These are phyloP conservation scores for Forbesichthys papilliferus DNA, from an alignment of 2,113 vertebrate species.

Conservation along the genomic window DNA sequence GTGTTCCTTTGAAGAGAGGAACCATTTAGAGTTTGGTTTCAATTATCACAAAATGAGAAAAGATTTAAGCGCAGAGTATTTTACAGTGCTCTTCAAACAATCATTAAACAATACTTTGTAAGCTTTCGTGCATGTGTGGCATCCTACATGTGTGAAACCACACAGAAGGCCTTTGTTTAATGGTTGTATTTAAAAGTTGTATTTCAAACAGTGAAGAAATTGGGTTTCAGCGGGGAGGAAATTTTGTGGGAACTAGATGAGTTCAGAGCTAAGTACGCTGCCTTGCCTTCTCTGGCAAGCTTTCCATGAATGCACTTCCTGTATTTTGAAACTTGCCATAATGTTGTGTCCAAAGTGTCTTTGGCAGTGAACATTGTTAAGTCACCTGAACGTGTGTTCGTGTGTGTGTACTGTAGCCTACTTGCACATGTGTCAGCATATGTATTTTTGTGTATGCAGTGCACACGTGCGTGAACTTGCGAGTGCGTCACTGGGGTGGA, in stretches of 20 bases:
- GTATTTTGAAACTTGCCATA: constrained; percentile 45
- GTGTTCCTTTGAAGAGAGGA: constrained; percentile 37
- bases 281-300: constrained; percentile 46
- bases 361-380: constrained; percentile 53
- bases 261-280: constrained; percentile 51
- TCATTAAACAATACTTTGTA: constrained; percentile 23
- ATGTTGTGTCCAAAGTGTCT: constrained; percentile 45
- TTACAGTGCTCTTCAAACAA: constrained; percentile 44
- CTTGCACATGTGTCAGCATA: not conserved
- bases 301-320: constrained; percentile 41
- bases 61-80: constrained; percentile 37
- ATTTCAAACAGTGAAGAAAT: no score
- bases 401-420: not conserved
- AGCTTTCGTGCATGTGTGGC: constrained; percentile 40
- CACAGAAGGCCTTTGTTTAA: no score
- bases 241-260: constrained; percentile 16
- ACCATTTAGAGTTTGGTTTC: constrained; percentile 42
- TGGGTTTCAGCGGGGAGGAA: no score
- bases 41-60: constrained; percentile 49
- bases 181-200: no score
- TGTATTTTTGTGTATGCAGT: not conserved
- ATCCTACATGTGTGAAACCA: constrained; percentile 21
- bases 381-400: constrained; percentile 45
- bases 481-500: constrained; percentile 27
- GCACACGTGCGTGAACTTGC: constrained; percentile 5